phyloP scores from a whole-genome alignment of 2,113 vertebrate genomes.

The Charadrius vociferus region DNA sequence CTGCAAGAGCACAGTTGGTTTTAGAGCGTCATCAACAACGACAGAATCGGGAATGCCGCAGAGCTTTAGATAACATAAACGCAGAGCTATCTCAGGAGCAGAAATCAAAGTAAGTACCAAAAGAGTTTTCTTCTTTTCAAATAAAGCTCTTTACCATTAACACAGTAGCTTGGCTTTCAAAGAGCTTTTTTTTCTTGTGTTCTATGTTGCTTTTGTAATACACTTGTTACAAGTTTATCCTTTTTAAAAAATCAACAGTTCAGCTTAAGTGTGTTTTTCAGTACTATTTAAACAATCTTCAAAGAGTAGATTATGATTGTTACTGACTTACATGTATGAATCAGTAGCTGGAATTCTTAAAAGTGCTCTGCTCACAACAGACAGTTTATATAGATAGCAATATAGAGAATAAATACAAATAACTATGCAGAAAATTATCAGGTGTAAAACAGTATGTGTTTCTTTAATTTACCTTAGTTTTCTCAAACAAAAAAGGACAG shows the following conservation, averaged over 20 bases:
- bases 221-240: neutral
- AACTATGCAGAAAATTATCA: neutral
- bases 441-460: neutral
- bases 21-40: slow-evolving; percentile 75
- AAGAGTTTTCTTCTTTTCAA: neutral
- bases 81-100: slow-evolving; percentile 74
- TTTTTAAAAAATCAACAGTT: neutral
- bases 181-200: neutral
- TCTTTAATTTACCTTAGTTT: neutral
- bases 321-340: neutral
- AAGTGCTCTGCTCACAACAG: neutral
- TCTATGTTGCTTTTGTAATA: neutral
- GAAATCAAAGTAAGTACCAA: slow-evolving; percentile 73
- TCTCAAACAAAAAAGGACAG: neutral
- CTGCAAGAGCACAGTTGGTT: slow-evolving; percentile 65
- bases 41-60: slow-evolving; percentile 63
- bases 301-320: neutral
- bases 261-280: neutral
- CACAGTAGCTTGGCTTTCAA: neutral
- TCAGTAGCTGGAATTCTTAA: neutral
- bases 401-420: neutral
- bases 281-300: neutral
- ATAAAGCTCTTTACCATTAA: neutral
- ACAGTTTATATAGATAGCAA: neutral
- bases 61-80: slow-evolving; percentile 77